Evolutionary conservation across 2,888 invertebrate species (phyloP).

Genomic region (Dynastes grantii): DNA sequence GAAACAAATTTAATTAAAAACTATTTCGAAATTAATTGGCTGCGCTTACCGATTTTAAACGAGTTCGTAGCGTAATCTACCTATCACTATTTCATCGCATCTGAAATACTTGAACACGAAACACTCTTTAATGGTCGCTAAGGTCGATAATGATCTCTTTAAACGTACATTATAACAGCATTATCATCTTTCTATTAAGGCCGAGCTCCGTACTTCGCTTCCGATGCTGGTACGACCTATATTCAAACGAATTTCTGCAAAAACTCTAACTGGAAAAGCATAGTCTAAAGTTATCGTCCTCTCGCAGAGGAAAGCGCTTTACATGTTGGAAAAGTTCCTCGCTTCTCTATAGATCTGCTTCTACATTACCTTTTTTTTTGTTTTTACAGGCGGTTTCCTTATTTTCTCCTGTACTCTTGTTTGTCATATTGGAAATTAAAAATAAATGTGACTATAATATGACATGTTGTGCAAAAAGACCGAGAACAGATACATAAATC

Average conservation of each 20-base stretch:
- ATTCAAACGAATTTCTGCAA: slow-evolving; percentile 9
- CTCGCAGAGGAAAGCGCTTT: slow-evolving; percentile 5
- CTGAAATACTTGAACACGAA: background rate
- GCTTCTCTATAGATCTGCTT: background rate
- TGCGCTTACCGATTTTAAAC: too few relatives aligned
- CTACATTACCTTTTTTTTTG: background rate
- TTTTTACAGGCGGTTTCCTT: background rate
- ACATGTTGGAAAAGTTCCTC: slow-evolving; percentile 9
- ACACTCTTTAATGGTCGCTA: slow-evolving; percentile 6
- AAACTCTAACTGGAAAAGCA: slow-evolving; percentile 23
- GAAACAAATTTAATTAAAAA: too few relatives aligned
- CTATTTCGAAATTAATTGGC: too few relatives aligned
- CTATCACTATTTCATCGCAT: background rate
- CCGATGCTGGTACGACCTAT: background rate
- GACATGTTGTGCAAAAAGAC: too few relatives aligned
- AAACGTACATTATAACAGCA: slow-evolving; percentile 23
- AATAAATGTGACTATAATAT: too few relatives aligned
- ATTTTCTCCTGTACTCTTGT: background rate
- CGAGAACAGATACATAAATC: too few relatives aligned
- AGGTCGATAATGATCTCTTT: slow-evolving; percentile 13
- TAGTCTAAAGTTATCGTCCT: slow-evolving; percentile 22
- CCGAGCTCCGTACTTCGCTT: background rate
- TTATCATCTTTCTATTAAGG: slow-evolving; percentile 29
- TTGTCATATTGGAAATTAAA: background rate
- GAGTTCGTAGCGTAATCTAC: background rate